These are phyloP conservation scores for Eupsilia transversa DNA, from an alignment of 2,888 invertebrate species.

Conservation along the genomic window DNA sequence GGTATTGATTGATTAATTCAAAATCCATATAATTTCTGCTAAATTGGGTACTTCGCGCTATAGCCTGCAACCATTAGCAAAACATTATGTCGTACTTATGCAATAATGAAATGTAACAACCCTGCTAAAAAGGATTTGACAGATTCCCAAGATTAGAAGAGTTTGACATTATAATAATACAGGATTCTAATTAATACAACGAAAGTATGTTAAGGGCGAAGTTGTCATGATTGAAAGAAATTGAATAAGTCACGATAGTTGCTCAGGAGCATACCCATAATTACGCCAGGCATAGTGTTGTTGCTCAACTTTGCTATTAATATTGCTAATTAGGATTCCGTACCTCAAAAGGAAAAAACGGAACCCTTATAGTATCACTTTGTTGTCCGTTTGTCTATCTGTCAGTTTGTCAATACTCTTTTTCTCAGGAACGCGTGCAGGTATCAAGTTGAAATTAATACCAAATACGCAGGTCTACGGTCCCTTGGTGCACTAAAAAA, in stretches of 20 bases:
- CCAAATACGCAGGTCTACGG: too few relatives aligned
- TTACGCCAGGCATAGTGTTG: neutral
- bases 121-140: neutral
- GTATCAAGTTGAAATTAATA: too few relatives aligned
- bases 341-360: too few relatives aligned
- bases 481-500: too few relatives aligned
- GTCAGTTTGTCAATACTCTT: too few relatives aligned
- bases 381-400: too few relatives aligned
- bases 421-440: too few relatives aligned
- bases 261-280: neutral
- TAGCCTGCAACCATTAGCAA: neutral
- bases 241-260: too few relatives aligned
- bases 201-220: neutral
- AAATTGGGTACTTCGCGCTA: neutral
- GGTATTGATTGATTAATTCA: slow-evolving; percentile 38
- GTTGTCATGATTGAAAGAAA: neutral
- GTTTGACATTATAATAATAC: neutral
- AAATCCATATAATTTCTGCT: slow-evolving; percentile 14
- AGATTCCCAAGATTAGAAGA: neutral
- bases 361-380: too few relatives aligned
- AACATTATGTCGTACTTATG: neutral
- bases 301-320: neutral
- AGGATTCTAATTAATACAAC: neutral
- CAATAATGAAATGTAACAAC: neutral
- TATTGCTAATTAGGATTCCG: neutral